Percentiles rank a stretch among this genome's conserved stretches.
Evolutionary conservation across 2,113 vertebrate genomes (phyloP).

Genomic region (Dolichallabes microphthalmus): DNA sequence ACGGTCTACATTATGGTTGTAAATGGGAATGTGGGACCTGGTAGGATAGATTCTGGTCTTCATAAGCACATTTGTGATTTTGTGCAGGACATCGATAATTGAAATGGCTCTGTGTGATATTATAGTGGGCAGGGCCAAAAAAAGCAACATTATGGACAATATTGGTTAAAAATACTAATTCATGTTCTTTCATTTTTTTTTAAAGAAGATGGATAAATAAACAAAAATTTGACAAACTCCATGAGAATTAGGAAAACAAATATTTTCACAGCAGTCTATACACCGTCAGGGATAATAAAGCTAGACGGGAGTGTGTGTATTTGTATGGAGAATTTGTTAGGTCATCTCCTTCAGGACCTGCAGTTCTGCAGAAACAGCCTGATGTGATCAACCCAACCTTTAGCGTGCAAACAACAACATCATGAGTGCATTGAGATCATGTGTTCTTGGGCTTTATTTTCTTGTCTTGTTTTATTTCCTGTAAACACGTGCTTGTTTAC

Average conservation of each 20-base stretch:
- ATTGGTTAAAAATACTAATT: no score
- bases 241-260: not conserved
- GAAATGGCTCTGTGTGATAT: not conserved
- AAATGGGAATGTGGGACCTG: not conserved
- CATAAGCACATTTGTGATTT: no score
- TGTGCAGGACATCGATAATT: not conserved
- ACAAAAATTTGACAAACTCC: no score
- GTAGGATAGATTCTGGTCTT: not conserved
- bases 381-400: not conserved
- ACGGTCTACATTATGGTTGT: not conserved
- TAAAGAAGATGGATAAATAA: no score
- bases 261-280: not conserved
- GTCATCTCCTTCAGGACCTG: constrained; percentile 9
- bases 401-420: constrained; percentile 24
- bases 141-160: not conserved
- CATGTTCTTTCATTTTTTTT: no score
- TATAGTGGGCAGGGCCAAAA: not conserved
- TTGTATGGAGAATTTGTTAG: not conserved
- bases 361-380: constrained; percentile 14
- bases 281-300: not conserved
- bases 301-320: not conserved
- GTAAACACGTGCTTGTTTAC: constrained; percentile 34
- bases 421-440: not conserved
- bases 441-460: not conserved
- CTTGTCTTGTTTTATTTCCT: constrained; percentile 1